Conservation (phyloP, 2,888 invertebrate genomes). For the Stenichneumon culpator region DNA sequence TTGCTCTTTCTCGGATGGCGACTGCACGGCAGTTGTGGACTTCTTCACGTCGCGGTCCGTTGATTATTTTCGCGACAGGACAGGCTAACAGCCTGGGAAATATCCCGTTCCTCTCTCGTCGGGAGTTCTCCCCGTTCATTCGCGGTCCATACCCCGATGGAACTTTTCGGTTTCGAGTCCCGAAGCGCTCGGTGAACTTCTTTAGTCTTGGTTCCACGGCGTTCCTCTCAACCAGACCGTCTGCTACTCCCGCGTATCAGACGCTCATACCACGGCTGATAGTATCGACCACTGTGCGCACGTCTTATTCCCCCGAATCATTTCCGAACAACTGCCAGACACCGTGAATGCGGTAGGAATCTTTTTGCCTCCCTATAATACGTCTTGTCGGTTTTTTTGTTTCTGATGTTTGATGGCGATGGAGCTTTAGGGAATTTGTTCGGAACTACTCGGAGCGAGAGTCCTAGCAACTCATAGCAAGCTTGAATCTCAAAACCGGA, state of each 20-base stretch:
- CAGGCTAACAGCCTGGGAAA: conserved; percentile 58
- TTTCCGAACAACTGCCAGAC: conserved; percentile 59
- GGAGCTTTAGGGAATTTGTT: background rate
- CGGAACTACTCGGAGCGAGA: background rate
- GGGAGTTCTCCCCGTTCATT: conserved; percentile 52
- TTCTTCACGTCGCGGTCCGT: conserved; percentile 72
- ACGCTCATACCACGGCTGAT: conserved; percentile 44
- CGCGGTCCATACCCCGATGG: conserved; percentile 39
- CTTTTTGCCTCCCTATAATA: conserved; percentile 8
- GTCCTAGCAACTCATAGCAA: background rate
- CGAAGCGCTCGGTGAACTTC: conserved; percentile 16
- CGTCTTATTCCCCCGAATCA: conserved; percentile 35
- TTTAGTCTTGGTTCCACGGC: conserved; percentile 13
- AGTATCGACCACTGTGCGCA: conserved; percentile 45
- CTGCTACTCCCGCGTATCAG: conserved; percentile 25
- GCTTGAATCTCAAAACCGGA: background rate
- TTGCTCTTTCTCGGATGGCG: conserved; percentile 18
- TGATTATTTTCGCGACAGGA: conserved; percentile 75
- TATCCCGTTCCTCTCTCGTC: conserved; percentile 32
- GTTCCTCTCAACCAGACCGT: conserved; percentile 9
- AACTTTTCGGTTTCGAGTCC: conserved; percentile 54
- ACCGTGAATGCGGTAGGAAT: conserved; percentile 43
- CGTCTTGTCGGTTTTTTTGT: conserved; percentile 1
- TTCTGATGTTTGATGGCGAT: background rate
- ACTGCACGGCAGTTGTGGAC: background rate